Conservation (phyloP, 2,888 invertebrate genomes). For the Agrotis puta region DNA sequence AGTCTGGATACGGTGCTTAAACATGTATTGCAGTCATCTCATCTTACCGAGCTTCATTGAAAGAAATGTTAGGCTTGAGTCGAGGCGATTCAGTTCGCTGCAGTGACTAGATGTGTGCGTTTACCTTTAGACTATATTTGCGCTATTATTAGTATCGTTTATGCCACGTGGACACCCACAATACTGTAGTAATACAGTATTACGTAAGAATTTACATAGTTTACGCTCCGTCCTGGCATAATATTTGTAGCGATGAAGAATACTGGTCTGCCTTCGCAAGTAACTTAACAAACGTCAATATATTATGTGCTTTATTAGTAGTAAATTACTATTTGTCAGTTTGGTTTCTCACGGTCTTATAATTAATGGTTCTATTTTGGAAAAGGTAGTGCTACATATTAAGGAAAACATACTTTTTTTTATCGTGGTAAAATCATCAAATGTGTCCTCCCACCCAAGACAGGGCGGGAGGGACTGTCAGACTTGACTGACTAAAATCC, state of each 20-base stretch:
- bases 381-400: constrained; percentile 22
- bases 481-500: too few species aligned
- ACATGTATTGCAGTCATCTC: not conserved
- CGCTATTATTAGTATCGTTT: constrained; percentile 39
- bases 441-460: too few species aligned
- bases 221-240: constrained; percentile 29
- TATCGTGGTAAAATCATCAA: too few species aligned
- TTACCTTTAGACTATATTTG: constrained; percentile 12
- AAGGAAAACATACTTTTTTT: constrained; percentile 25
- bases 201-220: constrained; percentile 50
- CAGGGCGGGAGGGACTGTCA: too few species aligned
- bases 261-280: constrained; percentile 47
- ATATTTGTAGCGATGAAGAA: constrained; percentile 43
- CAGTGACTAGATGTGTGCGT: not conserved
- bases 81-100: not conserved
- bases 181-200: constrained; percentile 31
- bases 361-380: constrained; percentile 47
- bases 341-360: constrained; percentile 36
- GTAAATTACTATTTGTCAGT: constrained; percentile 45
- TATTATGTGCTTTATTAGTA: constrained; percentile 35
- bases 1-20: not conserved
- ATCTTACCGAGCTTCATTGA: not conserved
- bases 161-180: constrained; percentile 51
- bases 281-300: constrained; percentile 31
- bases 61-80: not conserved